Percentiles rank a stretch among this genome's conserved stretches.
phyloP scores from a whole-genome alignment of 2,113 vertebrate species.

The Indicator indicator region DNA sequence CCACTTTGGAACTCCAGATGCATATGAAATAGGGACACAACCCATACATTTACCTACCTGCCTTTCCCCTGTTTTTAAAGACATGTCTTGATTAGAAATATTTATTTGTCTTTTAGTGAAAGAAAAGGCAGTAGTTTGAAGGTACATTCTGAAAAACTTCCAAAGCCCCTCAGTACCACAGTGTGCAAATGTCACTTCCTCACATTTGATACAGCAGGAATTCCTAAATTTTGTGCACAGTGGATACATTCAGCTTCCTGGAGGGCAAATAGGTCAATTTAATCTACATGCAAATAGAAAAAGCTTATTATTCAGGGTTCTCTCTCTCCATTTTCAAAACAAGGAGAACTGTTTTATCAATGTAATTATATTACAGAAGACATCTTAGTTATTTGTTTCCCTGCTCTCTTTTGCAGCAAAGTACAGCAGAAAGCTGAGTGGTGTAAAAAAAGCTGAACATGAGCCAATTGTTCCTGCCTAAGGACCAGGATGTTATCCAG shows the following conservation, averaged over 20 bases:
- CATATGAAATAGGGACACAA: neutral
- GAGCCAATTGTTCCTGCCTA: fast-evolving
- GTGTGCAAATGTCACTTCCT: neutral
- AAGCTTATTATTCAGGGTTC: neutral
- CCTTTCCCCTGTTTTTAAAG: neutral
- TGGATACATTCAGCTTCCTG: neutral
- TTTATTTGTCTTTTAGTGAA: neutral
- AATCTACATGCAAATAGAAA: constrained; percentile 17
- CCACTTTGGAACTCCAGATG: neutral
- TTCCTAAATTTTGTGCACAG: neutral
- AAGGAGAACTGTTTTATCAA: neutral
- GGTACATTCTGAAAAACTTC: neutral
- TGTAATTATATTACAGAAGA: neutral
- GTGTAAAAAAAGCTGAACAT: neutral
- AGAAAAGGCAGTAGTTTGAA: neutral
- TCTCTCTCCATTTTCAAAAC: neutral
- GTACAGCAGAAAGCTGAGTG: neutral
- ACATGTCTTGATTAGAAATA: neutral
- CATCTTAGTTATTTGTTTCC: neutral
- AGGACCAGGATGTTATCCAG: neutral
- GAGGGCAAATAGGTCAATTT: constrained; percentile 4
- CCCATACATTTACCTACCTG: neutral
- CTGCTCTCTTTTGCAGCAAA: neutral
- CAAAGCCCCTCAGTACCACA: neutral
- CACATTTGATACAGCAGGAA: neutral